phyloP scores from a whole-genome alignment of 1,140 invertebrate genomes.

The Drosophila lini region DNA sequence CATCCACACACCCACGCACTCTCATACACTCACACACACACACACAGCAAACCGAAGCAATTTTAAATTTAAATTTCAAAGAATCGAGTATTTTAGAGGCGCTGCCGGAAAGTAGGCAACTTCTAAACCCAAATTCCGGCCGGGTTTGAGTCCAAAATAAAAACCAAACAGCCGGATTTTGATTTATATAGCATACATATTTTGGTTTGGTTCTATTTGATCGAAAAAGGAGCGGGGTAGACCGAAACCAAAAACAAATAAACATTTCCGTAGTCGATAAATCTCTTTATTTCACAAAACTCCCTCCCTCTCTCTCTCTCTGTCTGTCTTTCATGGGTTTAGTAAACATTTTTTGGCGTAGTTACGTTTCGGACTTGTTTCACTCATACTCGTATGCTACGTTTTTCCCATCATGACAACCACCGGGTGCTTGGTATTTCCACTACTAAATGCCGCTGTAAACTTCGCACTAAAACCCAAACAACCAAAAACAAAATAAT shows the following conservation, averaged over 20 bases:
- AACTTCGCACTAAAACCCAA: conserved; percentile 78
- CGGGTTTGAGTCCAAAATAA: conserved; percentile 16
- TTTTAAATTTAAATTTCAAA: conserved; percentile 5
- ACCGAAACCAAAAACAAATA: conserved; percentile 6
- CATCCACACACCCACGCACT: background rate
- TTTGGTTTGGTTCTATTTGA: conserved; percentile 14
- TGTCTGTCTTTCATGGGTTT: conserved; percentile 45
- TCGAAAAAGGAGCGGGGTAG: conserved; percentile 11
- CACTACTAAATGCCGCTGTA: conserved; percentile 78
- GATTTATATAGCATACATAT: conserved; percentile 14
- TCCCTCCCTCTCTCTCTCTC: background rate
- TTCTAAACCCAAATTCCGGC: background rate
- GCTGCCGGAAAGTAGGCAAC: conserved; percentile 61
- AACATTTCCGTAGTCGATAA: conserved; percentile 35
- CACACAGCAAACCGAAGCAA: conserved; percentile 14
- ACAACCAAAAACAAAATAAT: conserved; percentile 19
- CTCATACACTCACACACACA: background rate
- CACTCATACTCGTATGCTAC: conserved; percentile 38
- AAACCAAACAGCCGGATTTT: conserved; percentile 1
- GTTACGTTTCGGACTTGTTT: conserved; percentile 41
- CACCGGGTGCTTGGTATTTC: conserved; percentile 77
- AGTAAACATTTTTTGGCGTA: conserved; percentile 33
- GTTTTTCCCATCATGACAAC: conserved; percentile 52
- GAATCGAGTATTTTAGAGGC: conserved; percentile 15
- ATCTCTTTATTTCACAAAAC: conserved; percentile 27